Evolutionary conservation across 1,140 invertebrate species (phyloP), one percentile per base, ranked within the genome.

Genomic region (Danaus plexippus): DNA sequence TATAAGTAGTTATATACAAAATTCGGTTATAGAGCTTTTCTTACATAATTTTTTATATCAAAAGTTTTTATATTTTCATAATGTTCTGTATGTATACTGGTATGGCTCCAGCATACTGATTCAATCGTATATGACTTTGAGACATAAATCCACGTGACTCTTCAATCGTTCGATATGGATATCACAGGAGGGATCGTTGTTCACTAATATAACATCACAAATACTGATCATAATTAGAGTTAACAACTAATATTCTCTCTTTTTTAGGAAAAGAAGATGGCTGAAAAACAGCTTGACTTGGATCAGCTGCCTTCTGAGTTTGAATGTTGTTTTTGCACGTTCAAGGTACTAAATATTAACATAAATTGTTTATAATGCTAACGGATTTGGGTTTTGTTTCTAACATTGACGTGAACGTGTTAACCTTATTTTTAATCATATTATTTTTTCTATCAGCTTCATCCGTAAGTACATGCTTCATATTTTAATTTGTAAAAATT

Each of bases 291-390:
- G 80, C 80, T 88, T 83, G 85, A 88, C 76, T 86, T 88, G 85
- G 87, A 88, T 80, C 87, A 88, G 81, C 85, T 95, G 87, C 94
- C 94, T 90, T 95, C 93, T 90, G 94, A 96, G 90, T 95, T 95
- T 91, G 95, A 96, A 92, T 96, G 95, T 94, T 96, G 95, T 92
- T 96, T 95, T 94, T 96, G 95, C 92, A 94, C 94, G 84, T 93
- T 94, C 83, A 95, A 96, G 94, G 95, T 96, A 95, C 91, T 90
- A 88, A 85, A 68, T 68, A 73, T 71, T 83, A 85, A 82, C 73
- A 53, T 42, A 44, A 49, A 47, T 44, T 60, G 58, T 43, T 43
- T 52, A 43, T 61, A 32, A 46, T 52, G 59, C 49, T 18, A 52
- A 58, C 50, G 52, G 46, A 61, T 42, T 46, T 41, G 22, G 18